Conservation (phyloP, 2,113 vertebrate genomes). For the Tragelaphus buxtoni region DNA sequence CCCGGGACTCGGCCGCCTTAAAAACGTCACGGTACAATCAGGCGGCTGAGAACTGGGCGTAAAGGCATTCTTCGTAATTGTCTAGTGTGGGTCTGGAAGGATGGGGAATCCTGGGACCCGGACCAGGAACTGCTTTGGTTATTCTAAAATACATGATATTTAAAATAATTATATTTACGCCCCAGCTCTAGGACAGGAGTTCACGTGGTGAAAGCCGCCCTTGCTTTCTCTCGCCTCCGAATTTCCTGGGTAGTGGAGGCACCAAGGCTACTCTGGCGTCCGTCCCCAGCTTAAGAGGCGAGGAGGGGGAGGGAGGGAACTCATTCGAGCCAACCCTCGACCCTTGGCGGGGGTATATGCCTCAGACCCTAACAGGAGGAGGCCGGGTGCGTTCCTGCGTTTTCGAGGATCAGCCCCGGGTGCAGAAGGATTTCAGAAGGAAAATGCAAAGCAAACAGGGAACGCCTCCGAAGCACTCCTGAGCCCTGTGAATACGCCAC, state of each 20-base stretch:
- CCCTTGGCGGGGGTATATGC: neutral
- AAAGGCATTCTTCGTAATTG: neutral
- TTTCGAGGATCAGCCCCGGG: neutral
- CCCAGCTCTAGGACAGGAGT: neutral
- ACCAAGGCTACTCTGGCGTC: neutral
- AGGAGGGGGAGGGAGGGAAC: neutral
- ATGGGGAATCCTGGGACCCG: neutral
- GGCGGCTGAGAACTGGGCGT: neutral
- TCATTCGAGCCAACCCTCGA: neutral
- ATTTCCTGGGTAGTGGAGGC: neutral
- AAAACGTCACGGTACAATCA: neutral
- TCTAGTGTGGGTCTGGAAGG: neutral
- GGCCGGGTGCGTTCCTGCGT: neutral
- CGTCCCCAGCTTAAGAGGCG: neutral
- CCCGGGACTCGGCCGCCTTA: neutral
- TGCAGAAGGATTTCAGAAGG: neutral
- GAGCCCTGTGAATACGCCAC: neutral
- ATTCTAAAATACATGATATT: slow-evolving; percentile 11
- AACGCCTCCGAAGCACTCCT: neutral
- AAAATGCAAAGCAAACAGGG: neutral
- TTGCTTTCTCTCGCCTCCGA: neutral
- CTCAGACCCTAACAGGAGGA: neutral
- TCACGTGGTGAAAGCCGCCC: neutral
- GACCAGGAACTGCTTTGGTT: neutral
- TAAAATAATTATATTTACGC: neutral